Evolutionary conservation across 2,888 invertebrate species (phyloP).

Genomic region (Allacma fusca): DNA sequence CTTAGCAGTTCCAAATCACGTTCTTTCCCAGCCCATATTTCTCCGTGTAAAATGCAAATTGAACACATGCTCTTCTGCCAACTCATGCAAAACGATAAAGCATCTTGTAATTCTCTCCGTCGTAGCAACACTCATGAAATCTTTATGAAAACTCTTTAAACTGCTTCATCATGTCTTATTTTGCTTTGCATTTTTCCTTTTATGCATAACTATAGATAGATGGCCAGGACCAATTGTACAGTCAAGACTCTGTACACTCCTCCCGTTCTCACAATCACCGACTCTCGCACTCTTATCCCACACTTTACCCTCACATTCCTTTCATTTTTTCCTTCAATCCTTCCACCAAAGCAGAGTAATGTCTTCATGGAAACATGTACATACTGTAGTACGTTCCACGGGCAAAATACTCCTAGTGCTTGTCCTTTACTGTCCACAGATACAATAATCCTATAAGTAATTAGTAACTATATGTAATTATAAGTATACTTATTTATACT

Average conservation of each 20-base stretch:
- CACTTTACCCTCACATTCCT: not conserved
- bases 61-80: constrained; percentile 39
- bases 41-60: constrained; percentile 22
- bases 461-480: no score
- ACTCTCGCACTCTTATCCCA: not conserved
- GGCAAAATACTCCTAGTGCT: no score
- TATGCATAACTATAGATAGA: not conserved
- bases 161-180: constrained; percentile 37
- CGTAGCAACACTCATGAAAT: constrained; percentile 22
- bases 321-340: no score
- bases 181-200: constrained; percentile 6
- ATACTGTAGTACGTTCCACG: no score
- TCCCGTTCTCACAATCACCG: not conserved
- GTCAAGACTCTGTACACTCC: constrained; percentile 16
- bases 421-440: no score
- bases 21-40: constrained; percentile 1
- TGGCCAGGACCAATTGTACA: no score
- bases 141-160: constrained; percentile 39
- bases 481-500: no score
- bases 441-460: no score
- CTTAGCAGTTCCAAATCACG: constrained; percentile 24
- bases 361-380: no score
- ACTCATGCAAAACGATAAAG: constrained; percentile 32
- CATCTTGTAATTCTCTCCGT: constrained; percentile 20
- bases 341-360: no score